Base-by-base conservation (phyloP, 2,888 invertebrate genomes). In the Hirtodrosophila histrioides region DNA sequence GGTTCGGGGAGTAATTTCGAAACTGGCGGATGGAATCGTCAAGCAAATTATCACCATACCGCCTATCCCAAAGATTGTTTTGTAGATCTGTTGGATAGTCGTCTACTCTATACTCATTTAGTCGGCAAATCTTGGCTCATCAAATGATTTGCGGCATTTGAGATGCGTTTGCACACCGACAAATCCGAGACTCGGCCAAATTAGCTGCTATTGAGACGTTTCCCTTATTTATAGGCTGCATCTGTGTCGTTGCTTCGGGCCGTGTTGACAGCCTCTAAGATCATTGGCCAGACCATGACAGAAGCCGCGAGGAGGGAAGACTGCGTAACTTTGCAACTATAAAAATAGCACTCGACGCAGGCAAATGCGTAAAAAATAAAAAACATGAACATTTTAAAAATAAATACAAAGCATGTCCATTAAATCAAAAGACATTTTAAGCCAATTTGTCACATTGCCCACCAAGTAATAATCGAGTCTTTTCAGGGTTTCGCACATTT, bases 291-390 rank as follows among this genome's bases (percentile, higher is more conserved):
- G 46, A 69, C 53, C 50, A 11, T 50, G 61, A 45, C 61, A 54
- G 62, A 50, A 55, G 37, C 41, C 23, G 29, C 11, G 36, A 33
- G 40, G 3, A 1, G 2, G 44, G 37, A 54, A 50, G 71, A 64
- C 69, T 75, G 73, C 66, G 66, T 73, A 81, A 85, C 85, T 85
- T 85, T 82, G 79, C 85, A 78, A 81, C 67, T 75, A 56, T 57
- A 37, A 66, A 84, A 81, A 81, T 81, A 81, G 85, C 76, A 70
- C 65, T 64, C 58, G 56, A 31, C 69, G 56, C 33, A 56, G 40
- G 56, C 58, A 75, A 56, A 62, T 43, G 51, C 44, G 46, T 46
- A 43, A 36, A 54, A 49, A 61, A 61, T 53, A 41, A 50, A 40
- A 39, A 45, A 11, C 36, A 57, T 39, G 58, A 48, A 41, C 12